These are phyloP conservation scores for Gambelia wislizenii DNA, from an alignment of 2,797 vertebrate species.

Conservation along the genomic window DNA sequence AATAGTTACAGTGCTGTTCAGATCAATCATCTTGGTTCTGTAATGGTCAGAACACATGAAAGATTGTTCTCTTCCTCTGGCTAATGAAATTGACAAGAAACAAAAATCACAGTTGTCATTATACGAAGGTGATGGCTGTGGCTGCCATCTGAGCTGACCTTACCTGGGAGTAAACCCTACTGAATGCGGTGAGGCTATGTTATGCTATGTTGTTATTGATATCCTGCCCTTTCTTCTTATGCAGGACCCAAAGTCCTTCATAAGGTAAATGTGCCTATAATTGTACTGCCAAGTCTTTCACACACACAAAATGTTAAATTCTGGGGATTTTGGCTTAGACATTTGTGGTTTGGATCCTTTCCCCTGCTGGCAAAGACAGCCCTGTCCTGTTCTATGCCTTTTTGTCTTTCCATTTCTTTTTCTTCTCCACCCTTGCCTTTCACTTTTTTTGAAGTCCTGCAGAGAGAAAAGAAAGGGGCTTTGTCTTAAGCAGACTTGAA, in stretches of 20 bases:
- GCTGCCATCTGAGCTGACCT: background rate
- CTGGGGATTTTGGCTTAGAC: slow-evolving; percentile 40
- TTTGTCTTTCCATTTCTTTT: slow-evolving; percentile 59
- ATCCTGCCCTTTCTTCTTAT: no score
- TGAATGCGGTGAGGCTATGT: background rate
- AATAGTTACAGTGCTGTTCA: background rate
- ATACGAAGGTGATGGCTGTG: background rate
- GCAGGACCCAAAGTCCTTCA: no score
- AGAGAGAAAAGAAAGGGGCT: slow-evolving; percentile 67
- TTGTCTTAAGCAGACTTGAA: slow-evolving; percentile 69
- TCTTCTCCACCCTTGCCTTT: slow-evolving; percentile 63
- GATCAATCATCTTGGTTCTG: background rate
- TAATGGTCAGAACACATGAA: slow-evolving; percentile 42
- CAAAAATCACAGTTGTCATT: background rate
- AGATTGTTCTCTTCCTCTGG: slow-evolving; percentile 46
- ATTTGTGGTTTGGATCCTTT: slow-evolving; percentile 53
- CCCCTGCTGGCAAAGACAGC: slow-evolving; percentile 9
- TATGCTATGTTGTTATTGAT: no score
- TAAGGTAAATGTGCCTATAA: no score
- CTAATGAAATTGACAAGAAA: slow-evolving; percentile 30
- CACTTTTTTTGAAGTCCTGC: slow-evolving; percentile 59
- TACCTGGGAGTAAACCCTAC: background rate
- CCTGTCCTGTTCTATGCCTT: slow-evolving; percentile 60
- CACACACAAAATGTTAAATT: no score
- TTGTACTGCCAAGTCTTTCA: no score